Evolutionary conservation across 1,140 invertebrate species (phyloP).

Genomic region (Cryptotermes secundus): DNA sequence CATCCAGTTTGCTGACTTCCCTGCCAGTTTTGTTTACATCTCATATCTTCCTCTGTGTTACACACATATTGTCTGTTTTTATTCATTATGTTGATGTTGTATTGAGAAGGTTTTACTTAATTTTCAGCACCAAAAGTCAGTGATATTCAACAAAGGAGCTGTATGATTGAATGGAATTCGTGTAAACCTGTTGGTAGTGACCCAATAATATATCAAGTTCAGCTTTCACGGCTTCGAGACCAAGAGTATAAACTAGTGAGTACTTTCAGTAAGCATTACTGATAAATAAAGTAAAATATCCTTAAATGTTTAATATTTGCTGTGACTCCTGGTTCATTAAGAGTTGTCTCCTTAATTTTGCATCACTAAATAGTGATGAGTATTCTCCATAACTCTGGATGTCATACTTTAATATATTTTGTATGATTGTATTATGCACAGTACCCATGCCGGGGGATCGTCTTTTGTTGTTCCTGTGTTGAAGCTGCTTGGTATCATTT

Average conservation of each 20-base stretch:
- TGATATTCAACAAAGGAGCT: slow-evolving; percentile 49
- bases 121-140: slow-evolving; percentile 55
- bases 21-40: too few relatives aligned
- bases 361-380: too few relatives aligned
- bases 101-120: background rate
- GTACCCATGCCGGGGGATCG: too few relatives aligned
- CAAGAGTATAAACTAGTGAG: slow-evolving; percentile 60
- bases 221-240: slow-evolving; percentile 61
- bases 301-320: background rate
- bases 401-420: too few relatives aligned
- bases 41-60: too few relatives aligned
- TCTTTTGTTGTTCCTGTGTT: too few relatives aligned
- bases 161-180: slow-evolving; percentile 58
- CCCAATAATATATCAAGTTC: slow-evolving; percentile 63
- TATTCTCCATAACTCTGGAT: too few relatives aligned
- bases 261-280: slow-evolving; percentile 12
- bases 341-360: too few relatives aligned
- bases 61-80: background rate
- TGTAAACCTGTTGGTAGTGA: slow-evolving; percentile 57
- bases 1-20: too few relatives aligned
- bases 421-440: too few relatives aligned
- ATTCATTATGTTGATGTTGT: background rate
- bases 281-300: background rate
- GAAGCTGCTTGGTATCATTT: too few relatives aligned
- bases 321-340: background rate